Base-by-base conservation (phyloP, 1,140 invertebrate genomes). In the Caenorhabditis latens region DNA sequence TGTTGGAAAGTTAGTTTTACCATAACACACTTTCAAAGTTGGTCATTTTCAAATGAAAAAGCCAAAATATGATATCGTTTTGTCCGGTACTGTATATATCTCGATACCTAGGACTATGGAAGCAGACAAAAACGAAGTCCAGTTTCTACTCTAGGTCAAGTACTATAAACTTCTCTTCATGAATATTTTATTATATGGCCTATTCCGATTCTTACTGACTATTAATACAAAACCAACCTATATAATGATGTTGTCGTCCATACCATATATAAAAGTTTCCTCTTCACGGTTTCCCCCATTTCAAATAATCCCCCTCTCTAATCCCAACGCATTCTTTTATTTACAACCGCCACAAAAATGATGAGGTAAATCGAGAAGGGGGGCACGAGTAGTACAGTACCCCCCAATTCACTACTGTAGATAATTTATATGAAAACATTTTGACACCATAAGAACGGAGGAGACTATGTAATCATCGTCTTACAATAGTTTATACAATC, bases 251-350 rank as follows among this genome's bases (percentile, higher is more conserved):
- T 32, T 32, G 32, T n/a, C 57, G 21, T n/a, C 16, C 32, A 65
- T 40, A 40, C 24, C 24, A 71, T 48, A 79, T 50, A 50, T 53
- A 50, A 50, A 48, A 79, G 8, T 46, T 46, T 42, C 46, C 43
- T 79, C 46, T 11, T 32, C 32, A 32, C 32, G 32, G 32, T 32
- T 32, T n/a, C 14, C n/a, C n/a, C 46, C 24, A 79, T 79, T 79
- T 79, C 53, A 48, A 48, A 79, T 53, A 79, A 50, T 79, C 71
- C 71, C 65, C 9, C 63, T 42, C 24, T 71, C 40, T 63, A 63
- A 63, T 71, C 65, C 65, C 21, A 46, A 40, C 65, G 1, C 24
- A 8, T 32, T 9, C n/a, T 24, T 21, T 79, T 79, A 48, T 79
- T 79, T 79, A 79, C 71, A 50, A 50, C 46, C 46, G n/a, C 24